These are phyloP conservation scores for Paraescarpia echinospica DNA, from an alignment of 1,140 invertebrate species.

Conservation along the genomic window DNA sequence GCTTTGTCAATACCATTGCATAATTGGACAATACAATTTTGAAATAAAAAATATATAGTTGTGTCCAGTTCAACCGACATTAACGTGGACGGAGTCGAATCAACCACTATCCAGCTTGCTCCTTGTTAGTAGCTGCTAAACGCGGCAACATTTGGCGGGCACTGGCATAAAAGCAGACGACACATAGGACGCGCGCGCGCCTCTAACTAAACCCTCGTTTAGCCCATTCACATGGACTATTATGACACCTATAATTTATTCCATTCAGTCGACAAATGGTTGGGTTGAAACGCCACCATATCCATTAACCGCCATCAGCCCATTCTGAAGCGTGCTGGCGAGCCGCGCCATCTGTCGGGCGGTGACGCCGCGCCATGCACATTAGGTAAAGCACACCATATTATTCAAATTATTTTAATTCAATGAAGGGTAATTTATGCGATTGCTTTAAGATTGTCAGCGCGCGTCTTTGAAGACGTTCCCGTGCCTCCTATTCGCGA, in stretches of 20 bases:
- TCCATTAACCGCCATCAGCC: not conserved
- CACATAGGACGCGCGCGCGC: not conserved
- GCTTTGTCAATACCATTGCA: not conserved
- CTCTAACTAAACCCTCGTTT: not conserved
- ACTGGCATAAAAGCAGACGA: not conserved
- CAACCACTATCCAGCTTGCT: not conserved
- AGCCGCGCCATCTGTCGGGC: not conserved
- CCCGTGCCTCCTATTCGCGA: not conserved
- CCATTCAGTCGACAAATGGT: not conserved
- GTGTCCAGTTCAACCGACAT: not conserved
- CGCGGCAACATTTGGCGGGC: not conserved
- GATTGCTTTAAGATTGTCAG: not conserved
- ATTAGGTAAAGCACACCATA: constrained; percentile 5
- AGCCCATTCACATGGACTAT: not conserved
- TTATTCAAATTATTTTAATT: constrained; percentile 7
- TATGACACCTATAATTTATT: constrained; percentile 1
- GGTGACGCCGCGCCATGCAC: not conserved
- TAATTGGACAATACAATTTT: not conserved
- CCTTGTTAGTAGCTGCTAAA: not conserved
- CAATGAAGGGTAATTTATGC: not conserved
- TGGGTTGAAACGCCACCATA: not conserved
- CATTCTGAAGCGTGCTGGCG: not conserved
- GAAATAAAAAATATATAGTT: no score
- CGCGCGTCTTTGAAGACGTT: not conserved
- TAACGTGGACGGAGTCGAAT: not conserved